These are phyloP conservation scores for Tenebrio molitor DNA, from an alignment of 1,140 invertebrate species.

Conservation along the genomic window DNA sequence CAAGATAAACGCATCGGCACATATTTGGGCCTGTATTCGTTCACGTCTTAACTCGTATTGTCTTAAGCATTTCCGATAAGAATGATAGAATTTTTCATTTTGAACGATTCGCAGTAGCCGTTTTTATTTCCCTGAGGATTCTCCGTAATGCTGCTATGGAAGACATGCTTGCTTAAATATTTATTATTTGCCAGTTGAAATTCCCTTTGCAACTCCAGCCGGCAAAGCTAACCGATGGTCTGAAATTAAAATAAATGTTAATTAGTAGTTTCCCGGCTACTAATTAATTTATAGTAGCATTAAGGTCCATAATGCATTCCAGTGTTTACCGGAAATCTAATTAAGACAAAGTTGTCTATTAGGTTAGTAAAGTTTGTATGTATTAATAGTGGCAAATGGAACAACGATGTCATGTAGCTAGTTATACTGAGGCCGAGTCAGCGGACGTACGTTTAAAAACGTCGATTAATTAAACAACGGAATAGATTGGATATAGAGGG, in stretches of 20 bases:
- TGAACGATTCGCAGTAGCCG: background rate
- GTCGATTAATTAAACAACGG: conserved; percentile 16
- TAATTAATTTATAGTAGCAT: conserved; percentile 40
- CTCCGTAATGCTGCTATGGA: background rate
- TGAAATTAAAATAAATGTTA: conserved; percentile 33
- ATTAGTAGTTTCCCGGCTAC: conserved; percentile 20
- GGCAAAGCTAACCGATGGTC: background rate
- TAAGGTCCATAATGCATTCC: conserved; percentile 35
- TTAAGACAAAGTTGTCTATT: conserved; percentile 40
- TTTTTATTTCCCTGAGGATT: background rate
- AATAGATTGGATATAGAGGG: conserved; percentile 15
- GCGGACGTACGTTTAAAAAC: conserved; percentile 7
- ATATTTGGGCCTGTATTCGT: background rate
- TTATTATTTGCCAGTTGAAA: conserved; percentile 9
- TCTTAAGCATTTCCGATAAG: background rate
- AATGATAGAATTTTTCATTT: background rate
- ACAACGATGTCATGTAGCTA: background rate
- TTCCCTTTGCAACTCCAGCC: background rate
- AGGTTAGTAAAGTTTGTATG: conserved; percentile 32
- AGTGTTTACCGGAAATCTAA: conserved; percentile 37
- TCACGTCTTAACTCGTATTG: background rate
- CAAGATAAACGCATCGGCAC: too few relatives aligned
- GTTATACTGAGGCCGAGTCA: conserved; percentile 12
- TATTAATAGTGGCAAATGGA: conserved; percentile 26
- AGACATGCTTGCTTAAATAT: conserved; percentile 16